Evolutionary conservation across 2,797 vertebrate species (phyloP).

Genomic region (Coregonus suidteri): DNA sequence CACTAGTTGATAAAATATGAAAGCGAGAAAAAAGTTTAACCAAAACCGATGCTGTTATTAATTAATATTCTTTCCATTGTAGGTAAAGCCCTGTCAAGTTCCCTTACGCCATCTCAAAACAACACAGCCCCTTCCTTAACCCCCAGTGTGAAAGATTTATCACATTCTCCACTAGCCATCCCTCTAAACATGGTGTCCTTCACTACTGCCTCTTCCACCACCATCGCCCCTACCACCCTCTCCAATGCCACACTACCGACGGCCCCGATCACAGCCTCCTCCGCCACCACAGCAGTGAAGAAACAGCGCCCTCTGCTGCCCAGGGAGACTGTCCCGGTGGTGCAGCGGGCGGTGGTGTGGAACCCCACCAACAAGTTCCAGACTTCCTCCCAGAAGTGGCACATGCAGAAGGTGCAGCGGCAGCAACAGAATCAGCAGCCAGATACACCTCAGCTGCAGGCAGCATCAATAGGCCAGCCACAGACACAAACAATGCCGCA

Average conservation of each 20-base stretch:
- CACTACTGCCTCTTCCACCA: constrained; percentile 69
- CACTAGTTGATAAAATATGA: neutral
- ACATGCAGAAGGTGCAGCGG: constrained; percentile 97
- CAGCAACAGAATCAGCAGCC: constrained; percentile 87
- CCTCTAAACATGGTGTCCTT: constrained; percentile 78
- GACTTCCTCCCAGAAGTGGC: constrained; percentile 98
- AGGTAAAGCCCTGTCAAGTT: constrained; percentile 82
- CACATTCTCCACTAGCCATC: constrained; percentile 80
- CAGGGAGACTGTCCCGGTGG: constrained; percentile 90
- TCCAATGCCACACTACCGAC: constrained; percentile 55
- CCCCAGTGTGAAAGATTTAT: constrained; percentile 62
- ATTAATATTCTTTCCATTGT: constrained; percentile 16
- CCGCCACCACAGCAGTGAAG: constrained; percentile 77
- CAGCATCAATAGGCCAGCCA: constrained; percentile 58
- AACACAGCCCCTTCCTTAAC: constrained; percentile 73
- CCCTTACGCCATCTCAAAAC: constrained; percentile 77
- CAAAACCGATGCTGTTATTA: neutral
- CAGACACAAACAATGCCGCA: constrained; percentile 26
- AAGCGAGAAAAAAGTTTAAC: neutral
- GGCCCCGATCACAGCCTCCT: constrained; percentile 45
- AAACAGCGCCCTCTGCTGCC: constrained; percentile 96
- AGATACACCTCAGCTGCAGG: constrained; percentile 51
- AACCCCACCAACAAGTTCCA: constrained; percentile 94
- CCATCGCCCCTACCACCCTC: constrained; percentile 66
- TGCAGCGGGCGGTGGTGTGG: constrained; percentile 93